Percentiles rank a stretch among this genome's conserved stretches.
Evolutionary conservation across 2,797 vertebrate species (phyloP).

Genomic region (Mormyrus hasselquistii): DNA sequence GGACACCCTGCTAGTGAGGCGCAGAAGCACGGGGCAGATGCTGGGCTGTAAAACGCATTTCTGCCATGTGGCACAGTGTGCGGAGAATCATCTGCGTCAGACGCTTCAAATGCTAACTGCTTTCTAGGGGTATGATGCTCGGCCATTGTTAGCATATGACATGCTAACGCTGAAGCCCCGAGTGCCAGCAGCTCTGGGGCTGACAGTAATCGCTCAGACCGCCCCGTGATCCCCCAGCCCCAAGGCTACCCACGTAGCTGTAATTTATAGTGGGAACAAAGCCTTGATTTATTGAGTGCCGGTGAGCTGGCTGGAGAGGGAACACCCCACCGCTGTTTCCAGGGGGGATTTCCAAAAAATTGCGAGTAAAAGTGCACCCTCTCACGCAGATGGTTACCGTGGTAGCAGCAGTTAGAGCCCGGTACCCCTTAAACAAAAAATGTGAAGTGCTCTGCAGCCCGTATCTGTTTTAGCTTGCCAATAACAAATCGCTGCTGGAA

Average conservation of each 20-base stretch:
- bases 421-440: slow-evolving; percentile 25
- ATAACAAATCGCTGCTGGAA: slow-evolving; percentile 26
- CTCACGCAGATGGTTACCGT: slow-evolving; percentile 16
- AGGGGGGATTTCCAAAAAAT: slow-evolving; percentile 32
- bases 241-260: slow-evolving; percentile 4
- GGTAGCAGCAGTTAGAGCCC: slow-evolving; percentile 29
- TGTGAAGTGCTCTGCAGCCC: slow-evolving; percentile 15
- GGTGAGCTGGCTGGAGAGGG: slow-evolving; percentile 15
- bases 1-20: background rate
- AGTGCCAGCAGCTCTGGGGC: background rate
- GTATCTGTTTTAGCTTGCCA: slow-evolving; percentile 38
- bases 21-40: background rate
- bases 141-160: background rate
- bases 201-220: background rate
- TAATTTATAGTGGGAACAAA: slow-evolving; percentile 44
- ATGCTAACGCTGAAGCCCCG: background rate
- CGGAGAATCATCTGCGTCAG: background rate
- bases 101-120: background rate
- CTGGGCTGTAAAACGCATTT: background rate
- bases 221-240: background rate
- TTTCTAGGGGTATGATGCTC: background rate
- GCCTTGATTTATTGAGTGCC: slow-evolving; percentile 38
- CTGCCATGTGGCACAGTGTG: background rate
- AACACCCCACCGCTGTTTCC: slow-evolving; percentile 37
- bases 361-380: slow-evolving; percentile 32